Evolutionary conservation across 2,113 vertebrate species (phyloP).

Genomic region (Crotalus horridus): DNA sequence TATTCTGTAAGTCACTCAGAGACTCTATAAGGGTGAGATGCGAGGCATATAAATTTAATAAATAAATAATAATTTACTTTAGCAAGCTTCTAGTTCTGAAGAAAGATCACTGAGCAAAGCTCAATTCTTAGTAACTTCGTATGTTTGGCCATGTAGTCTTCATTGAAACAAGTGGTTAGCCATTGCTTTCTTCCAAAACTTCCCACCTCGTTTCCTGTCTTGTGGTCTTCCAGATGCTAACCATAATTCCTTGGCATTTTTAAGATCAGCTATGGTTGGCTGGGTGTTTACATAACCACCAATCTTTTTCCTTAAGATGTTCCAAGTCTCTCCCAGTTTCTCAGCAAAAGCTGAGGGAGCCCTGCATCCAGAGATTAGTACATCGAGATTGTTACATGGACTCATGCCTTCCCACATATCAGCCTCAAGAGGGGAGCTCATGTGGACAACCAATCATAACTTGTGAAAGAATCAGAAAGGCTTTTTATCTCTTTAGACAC

Average conservation of each 20-base stretch:
- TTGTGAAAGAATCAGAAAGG: constrained; percentile 6
- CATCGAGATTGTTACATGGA: neutral
- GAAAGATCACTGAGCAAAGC: neutral
- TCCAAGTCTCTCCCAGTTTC: neutral
- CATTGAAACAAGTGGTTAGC: neutral
- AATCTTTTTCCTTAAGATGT: neutral
- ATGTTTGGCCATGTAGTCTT: neutral
- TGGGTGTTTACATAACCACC: neutral
- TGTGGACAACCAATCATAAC: neutral
- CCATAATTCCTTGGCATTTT: neutral
- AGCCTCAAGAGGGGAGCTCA: neutral
- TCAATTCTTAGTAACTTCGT: neutral
- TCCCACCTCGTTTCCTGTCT: neutral
- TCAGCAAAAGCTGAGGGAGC: neutral
- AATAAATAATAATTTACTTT: neutral
- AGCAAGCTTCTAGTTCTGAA: neutral
- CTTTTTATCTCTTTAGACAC: constrained; percentile 17
- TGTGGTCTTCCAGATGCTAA: neutral
- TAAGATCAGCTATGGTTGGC: neutral
- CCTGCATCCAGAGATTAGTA: neutral
- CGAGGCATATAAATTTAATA: neutral
- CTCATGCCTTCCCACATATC: neutral
- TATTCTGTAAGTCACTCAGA: neutral
- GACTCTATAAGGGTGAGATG: neutral
- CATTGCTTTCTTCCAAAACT: neutral